These are phyloP conservation scores for Neotoxoptera formosana DNA, from an alignment of 1,140 invertebrate species.

Conservation along the genomic window DNA sequence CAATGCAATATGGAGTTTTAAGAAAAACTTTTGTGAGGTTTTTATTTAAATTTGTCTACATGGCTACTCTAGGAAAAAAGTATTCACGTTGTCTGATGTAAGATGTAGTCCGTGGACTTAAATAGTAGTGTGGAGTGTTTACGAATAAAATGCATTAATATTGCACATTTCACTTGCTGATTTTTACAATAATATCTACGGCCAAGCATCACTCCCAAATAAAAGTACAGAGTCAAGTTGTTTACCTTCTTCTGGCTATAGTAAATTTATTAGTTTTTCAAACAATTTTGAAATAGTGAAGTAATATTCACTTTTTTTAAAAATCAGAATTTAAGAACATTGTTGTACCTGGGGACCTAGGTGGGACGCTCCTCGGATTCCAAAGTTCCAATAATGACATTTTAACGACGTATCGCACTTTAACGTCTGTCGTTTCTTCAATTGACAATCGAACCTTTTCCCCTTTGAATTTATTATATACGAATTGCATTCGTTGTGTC, in stretches of 20 bases:
- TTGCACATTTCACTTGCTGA: background rate
- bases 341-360: background rate
- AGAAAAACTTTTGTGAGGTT: background rate
- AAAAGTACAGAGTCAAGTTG: background rate
- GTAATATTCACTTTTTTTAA: background rate
- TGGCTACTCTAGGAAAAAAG: background rate
- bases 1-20: background rate
- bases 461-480: background rate
- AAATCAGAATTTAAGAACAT: background rate
- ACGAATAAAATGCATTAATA: background rate
- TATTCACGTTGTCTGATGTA: background rate
- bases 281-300: background rate
- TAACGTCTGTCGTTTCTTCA: background rate
- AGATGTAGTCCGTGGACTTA: background rate
- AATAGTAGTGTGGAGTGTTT: background rate
- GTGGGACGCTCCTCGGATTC: background rate
- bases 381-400: background rate
- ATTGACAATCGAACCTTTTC: background rate
- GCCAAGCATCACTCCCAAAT: background rate
- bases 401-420: background rate
- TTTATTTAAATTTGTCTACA: background rate
- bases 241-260: background rate
- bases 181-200: background rate
- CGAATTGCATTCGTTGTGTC: too few relatives aligned
- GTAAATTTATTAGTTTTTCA: background rate